Conservation (phyloP, 2,888 invertebrate species). For the Latrodectus hesperus region DNA sequence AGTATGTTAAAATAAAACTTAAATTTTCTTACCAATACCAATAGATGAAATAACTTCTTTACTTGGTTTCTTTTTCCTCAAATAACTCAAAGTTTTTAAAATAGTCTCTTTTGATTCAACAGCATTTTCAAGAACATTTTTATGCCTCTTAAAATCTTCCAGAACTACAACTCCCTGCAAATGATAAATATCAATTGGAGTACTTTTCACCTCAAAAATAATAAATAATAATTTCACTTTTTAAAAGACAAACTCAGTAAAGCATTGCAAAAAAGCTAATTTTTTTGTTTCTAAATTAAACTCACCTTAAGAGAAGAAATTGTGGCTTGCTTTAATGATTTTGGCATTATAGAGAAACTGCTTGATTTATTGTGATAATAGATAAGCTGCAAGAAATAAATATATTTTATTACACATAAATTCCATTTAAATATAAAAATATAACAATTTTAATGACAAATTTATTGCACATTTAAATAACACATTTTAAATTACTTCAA, state of each 20-base stretch:
- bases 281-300: too few species aligned
- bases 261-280: too few species aligned
- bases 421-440: too few species aligned
- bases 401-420: too few species aligned
- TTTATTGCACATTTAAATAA: too few species aligned
- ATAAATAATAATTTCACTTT: not conserved
- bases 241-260: too few species aligned
- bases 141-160: slow-evolving; percentile 56
- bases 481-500: too few species aligned
- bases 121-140: slow-evolving; percentile 43
- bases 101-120: slow-evolving; percentile 35
- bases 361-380: too few species aligned
- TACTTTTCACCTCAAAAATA: not conserved
- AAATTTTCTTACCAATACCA: slow-evolving; percentile 41
- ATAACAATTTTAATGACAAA: too few species aligned
- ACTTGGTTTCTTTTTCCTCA: slow-evolving; percentile 51
- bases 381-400: too few species aligned
- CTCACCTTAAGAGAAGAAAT: slow-evolving; percentile 58
- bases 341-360: slow-evolving; percentile 8
- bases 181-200: not conserved
- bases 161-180: slow-evolving; percentile 62
- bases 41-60: slow-evolving; percentile 53
- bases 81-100: slow-evolving; percentile 28
- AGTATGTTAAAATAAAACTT: too few species aligned
- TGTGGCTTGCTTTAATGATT: slow-evolving; percentile 56